Base-by-base conservation (phyloP, 2,888 invertebrate genomes). In the Archaeoteleia sp. region DNA sequence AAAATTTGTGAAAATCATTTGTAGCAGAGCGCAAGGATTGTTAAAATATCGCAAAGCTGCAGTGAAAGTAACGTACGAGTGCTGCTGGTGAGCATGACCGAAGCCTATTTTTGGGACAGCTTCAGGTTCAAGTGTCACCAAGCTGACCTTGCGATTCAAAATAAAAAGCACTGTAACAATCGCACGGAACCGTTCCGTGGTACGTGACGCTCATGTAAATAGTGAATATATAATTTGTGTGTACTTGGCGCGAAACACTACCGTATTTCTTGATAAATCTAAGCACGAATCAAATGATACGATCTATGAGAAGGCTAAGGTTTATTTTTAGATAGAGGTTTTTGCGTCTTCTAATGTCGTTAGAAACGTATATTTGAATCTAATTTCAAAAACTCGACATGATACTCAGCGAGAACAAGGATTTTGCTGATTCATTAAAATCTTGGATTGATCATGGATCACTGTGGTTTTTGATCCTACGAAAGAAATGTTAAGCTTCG, bases 111-210 rank as follows among this genome's bases (percentile, higher is more conserved):
- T 23, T 8, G 53, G 32, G 45, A 60, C 51, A 48, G 48, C 61
- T 65, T 73, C 67, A 67, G 67, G 70, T 70, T 73, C 70, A 72
- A 70, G 71, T 70, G 67, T 70, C 53, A 42, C 58, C 32, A 45
- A 29, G 45, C 63, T 54, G 71, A 71, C 70, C 72, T 73, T 73
- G 68, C 37, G 65, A 55, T 61, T 70, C 42, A 58, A 70, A 68
- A 63, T 60, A 67, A 68, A 61, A 46, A 67, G 53, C 58, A 62
- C 48, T 54, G 53, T 61, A 65, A 67, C 49, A 63, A 65, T 65
- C 53, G 43, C 40, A 55, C 57, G 65, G 40, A 61, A 61, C 61
- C 45, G 57, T 65, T 62, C 51, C n/a, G 37, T 39, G 29, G 51
- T 51, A 65, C 65, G 51, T 65, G 65, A 65, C 65, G 32, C 40